Evolutionary conservation across 2,888 invertebrate species (phyloP), one percentile per base, ranked within the genome.

Genomic region (Doris montereyensis): DNA sequence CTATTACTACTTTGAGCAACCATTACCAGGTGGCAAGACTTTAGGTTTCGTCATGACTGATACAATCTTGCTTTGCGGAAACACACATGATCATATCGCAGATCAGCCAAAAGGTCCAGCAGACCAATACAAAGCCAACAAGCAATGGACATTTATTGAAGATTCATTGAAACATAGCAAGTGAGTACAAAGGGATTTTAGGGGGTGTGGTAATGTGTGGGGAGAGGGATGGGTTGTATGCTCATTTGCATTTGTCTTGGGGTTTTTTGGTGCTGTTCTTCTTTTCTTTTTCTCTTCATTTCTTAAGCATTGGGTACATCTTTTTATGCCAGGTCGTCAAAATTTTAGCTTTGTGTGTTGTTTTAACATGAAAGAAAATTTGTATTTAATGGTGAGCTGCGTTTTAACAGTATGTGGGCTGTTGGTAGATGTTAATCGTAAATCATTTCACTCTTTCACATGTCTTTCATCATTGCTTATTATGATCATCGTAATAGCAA

Each of bases 31-130:
- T 30, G 84, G 86, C 17, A 84, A 86, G 10, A 83, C 83, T 24
- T 82, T 92, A 1, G 92, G 92, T 28, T 85, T 93, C 57, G 65
- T 93, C 10, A 92, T 93, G 92, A 87, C 93, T 30, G 93, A 93
- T 85, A 93, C 93, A 0, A 87, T 93, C 1, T 85, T 91, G 13
- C 85, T 93, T 65, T 93, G 93, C 85, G 93, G 93, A 1, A 91
- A 91, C 82, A 88, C 89, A 2, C 88, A 87, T 21, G 83, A 87
- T 77, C 88, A 89, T 77, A 80, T 83, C 28, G 76, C 77, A 3
- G 68, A 81, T 2, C 87, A 87, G 70, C 90, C 89, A 1, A 4
- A 75, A 3, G 87, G 87, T 35, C 88, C 89, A n/a, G 80, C 72
- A 0, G 80, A 87, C 75, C 13, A 68, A 1, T 79, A 73, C 8